Base-by-base conservation (phyloP, 2,888 invertebrate species). In the Busseola fusca region DNA sequence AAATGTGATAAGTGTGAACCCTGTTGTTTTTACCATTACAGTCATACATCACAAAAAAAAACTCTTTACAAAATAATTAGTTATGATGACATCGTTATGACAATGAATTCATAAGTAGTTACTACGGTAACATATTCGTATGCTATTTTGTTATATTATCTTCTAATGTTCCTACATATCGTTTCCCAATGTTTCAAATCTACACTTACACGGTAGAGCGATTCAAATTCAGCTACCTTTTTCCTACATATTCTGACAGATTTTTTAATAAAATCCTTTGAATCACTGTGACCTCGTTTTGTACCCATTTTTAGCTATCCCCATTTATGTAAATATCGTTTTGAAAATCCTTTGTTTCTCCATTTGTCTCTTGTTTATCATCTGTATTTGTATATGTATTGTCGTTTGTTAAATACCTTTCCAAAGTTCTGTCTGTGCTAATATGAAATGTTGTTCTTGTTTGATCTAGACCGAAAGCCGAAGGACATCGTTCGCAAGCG, bases 381-480 rank as follows among this genome's bases (percentile, higher is more conserved):
- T 64, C 5, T 69, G 65, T 65, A 52, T 25, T 18, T 72, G 54
- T 75, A 42, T 2, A 78, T 74, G 76, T 34, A 65, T 50, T 63
- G 34, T 42, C 64, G 10, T 21, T 62, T 72, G 70, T 70, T 82
- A 21, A 74, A 70, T 80, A 82, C 63, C 50, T 52, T 60, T 66
- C 68, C 54, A 58, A 52, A 42, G 5, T 42, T 64, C 37, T 77
- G 12, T 64, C 10, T 86, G 89, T 89, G 88, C 84, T 91, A 90
- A 92, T 87, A 60, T 48, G 45, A 81, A 76, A 60, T 83, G 62
- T 71, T 57, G 45, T 81, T 83, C 80, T 84, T 86, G 77, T 87
- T 86, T 72, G n/a, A 69, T 78, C 67, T 90, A 94, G 94, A 91
- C 91, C 65, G 94, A 94, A 87, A 94, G 94, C 90, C 89, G 94